A percentile compares a stretch with the other conserved stretches of the same genome.
Evolutionary conservation across 2,113 vertebrate species (phyloP).

Genomic region (Trochalopteron elliotii): DNA sequence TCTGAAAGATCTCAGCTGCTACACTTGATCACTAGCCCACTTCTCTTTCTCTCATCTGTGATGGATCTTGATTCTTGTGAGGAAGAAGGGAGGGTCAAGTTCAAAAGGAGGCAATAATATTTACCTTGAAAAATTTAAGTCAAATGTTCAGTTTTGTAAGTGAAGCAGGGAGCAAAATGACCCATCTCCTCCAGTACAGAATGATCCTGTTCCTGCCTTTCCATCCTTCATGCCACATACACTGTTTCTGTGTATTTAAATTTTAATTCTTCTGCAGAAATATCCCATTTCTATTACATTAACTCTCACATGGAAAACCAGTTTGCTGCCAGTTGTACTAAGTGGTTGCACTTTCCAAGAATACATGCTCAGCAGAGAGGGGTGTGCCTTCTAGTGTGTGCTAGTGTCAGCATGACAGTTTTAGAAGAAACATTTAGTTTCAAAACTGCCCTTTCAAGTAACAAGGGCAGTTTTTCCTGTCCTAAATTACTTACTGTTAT

Average conservation of each 20-base stretch:
- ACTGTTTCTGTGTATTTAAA: neutral
- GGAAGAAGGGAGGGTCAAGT: neutral
- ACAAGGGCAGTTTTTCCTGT: neutral
- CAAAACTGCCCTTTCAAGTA: neutral
- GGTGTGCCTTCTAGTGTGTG: neutral
- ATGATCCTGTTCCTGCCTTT: neutral
- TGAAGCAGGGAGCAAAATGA: neutral
- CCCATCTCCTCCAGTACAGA: neutral
- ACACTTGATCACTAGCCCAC: neutral
- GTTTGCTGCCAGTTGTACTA: neutral
- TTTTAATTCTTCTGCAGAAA: neutral
- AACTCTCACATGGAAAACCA: neutral
- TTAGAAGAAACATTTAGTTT: neutral
- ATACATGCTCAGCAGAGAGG: neutral
- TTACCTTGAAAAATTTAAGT: neutral
- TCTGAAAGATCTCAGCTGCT: neutral
- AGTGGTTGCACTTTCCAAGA: neutral
- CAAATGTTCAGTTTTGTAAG: neutral
- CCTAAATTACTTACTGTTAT: neutral
- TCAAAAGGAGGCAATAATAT: neutral
- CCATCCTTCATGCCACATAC: neutral
- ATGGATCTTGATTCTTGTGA: neutral
- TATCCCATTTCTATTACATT: neutral
- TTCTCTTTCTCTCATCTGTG: neutral
- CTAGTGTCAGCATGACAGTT: neutral